These are phyloP conservation scores for Mallotus villosus DNA, from an alignment of 2,797 vertebrate species.

Conservation along the genomic window DNA sequence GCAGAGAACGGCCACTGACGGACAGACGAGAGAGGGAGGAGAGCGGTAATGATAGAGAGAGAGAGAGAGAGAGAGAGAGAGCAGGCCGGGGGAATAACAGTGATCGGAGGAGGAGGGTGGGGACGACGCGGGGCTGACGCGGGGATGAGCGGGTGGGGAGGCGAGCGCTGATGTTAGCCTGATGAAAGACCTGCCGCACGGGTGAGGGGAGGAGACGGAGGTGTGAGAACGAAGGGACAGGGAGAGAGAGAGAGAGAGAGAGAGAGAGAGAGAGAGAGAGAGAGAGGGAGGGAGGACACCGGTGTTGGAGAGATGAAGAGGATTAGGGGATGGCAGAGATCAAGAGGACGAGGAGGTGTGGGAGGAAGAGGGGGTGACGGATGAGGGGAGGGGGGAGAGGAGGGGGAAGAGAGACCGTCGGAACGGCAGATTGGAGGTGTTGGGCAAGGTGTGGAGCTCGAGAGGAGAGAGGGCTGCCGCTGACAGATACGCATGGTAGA, in stretches of 20 bases:
- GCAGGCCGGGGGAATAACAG: neutral
- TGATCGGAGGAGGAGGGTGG: neutral
- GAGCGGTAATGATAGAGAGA: slow-evolving; percentile 8
- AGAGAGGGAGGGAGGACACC: slow-evolving; percentile 37
- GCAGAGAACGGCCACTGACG: slow-evolving; percentile 47
- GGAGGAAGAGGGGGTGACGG: slow-evolving; percentile 59
- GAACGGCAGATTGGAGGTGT: slow-evolving; percentile 30
- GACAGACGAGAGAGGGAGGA: neutral
- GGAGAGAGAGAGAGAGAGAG: neutral
- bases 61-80: neutral
- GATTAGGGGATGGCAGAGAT: slow-evolving; percentile 71
- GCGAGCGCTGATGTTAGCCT: neutral
- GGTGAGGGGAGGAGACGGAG: slow-evolving; percentile 17
- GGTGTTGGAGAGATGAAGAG: slow-evolving; percentile 60
- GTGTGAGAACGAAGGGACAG: neutral
- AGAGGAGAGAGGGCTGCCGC: slow-evolving; percentile 25
- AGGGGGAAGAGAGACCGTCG: slow-evolving; percentile 16
- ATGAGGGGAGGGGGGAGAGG: slow-evolving; percentile 50
- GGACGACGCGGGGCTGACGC: slow-evolving; percentile 16
- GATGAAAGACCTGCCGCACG: slow-evolving; percentile 9
- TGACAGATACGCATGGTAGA: slow-evolving; percentile 54
- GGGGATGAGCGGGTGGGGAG: slow-evolving; percentile 20
- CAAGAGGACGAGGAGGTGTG: slow-evolving; percentile 56
- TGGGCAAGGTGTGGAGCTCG: slow-evolving; percentile 18
- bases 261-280: neutral